These are phyloP conservation scores for Coleophora deauratella DNA, from an alignment of 2,888 invertebrate species.

Conservation along the genomic window DNA sequence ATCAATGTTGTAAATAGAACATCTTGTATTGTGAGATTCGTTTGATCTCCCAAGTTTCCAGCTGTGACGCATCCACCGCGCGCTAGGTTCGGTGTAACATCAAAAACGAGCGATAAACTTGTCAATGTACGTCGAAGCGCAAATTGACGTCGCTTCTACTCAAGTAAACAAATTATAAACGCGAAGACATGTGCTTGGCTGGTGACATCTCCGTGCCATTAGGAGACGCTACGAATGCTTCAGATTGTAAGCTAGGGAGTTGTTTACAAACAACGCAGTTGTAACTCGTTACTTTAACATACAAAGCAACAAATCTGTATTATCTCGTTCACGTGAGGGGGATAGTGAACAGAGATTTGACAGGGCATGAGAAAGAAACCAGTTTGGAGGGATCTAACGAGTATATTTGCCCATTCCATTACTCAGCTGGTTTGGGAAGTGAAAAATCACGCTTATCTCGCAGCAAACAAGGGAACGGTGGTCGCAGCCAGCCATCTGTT, in stretches of 20 bases:
- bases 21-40: slow-evolving; percentile 41
- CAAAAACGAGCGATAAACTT: slow-evolving; percentile 18
- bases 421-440: slow-evolving; percentile 65
- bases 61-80: slow-evolving; percentile 36
- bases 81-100: slow-evolving; percentile 24
- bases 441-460: slow-evolving; percentile 72
- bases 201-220: slow-evolving; percentile 46
- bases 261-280: slow-evolving; percentile 58
- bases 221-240: slow-evolving; percentile 31
- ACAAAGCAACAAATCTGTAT: slow-evolving; percentile 14
- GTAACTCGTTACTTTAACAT: slow-evolving; percentile 18
- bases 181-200: slow-evolving; percentile 29
- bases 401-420: slow-evolving; percentile 59
- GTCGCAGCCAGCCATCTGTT: slow-evolving; percentile 68
- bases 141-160: slow-evolving; percentile 18
- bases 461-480: slow-evolving; percentile 55
- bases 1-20: slow-evolving; percentile 73
- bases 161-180: slow-evolving; percentile 12
- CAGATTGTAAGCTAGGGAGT: slow-evolving; percentile 27
- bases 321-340: slow-evolving; percentile 12
- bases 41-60: slow-evolving; percentile 39
- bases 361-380: slow-evolving; percentile 41
- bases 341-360: slow-evolving; percentile 19
- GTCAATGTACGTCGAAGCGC: slow-evolving; percentile 29
- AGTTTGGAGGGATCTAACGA: slow-evolving; percentile 46